Percentiles rank a stretch among this genome's conserved stretches.
Conservation (phyloP, 2,888 invertebrate species). For the Cryptus armator region DNA sequence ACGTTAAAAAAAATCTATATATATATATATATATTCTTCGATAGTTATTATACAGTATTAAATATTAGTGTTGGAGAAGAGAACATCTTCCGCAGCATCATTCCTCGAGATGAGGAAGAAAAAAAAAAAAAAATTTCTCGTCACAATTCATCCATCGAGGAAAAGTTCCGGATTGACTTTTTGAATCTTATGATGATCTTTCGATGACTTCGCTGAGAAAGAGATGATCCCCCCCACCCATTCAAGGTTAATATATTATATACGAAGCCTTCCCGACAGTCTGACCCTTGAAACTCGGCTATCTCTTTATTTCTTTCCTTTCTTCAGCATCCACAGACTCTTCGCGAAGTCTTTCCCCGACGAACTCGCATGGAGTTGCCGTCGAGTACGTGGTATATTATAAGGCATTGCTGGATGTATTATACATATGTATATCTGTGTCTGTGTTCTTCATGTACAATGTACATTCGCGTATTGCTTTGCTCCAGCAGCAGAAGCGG, state of each 20-base stretch:
- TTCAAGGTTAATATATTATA: slow-evolving; percentile 5
- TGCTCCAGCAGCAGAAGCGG: slow-evolving; percentile 40
- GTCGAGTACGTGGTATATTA: slow-evolving; percentile 15
- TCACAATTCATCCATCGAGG: background rate
- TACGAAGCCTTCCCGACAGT: slow-evolving; percentile 6
- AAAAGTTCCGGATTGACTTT: background rate
- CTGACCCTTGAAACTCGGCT: slow-evolving; percentile 35
- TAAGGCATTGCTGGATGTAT: background rate
- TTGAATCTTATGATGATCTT: background rate
- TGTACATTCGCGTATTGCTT: slow-evolving; percentile 41
- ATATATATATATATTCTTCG: slow-evolving; percentile 25
- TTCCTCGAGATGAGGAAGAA: background rate
- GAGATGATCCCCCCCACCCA: slow-evolving; percentile 11
- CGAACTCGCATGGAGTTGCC: slow-evolving; percentile 2
- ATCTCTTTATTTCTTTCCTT: slow-evolving; percentile 16
- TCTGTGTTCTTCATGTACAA: slow-evolving; percentile 11
- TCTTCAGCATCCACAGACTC: slow-evolving; percentile 7
- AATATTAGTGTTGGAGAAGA: background rate
- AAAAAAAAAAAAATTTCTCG: background rate
- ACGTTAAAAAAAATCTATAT: slow-evolving; percentile 36
- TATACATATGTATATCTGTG: background rate
- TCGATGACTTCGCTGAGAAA: background rate
- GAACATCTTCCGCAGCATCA: background rate
- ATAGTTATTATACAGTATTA: background rate
- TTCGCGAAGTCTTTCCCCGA: background rate